Evolutionary conservation across 2,888 invertebrate species (phyloP).

Genomic region (Scelioninae gen. 2): DNA sequence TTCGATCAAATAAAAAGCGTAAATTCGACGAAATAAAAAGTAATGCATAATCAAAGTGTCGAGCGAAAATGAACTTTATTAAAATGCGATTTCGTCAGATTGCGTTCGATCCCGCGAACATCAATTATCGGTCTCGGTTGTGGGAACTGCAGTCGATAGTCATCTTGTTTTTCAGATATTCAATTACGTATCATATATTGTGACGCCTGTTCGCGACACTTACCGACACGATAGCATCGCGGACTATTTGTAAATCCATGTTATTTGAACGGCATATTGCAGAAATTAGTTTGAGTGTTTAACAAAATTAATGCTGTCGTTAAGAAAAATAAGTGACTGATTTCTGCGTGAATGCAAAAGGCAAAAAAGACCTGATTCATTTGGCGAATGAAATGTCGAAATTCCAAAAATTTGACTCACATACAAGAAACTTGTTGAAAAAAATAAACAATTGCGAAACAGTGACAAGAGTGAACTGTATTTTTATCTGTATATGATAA

Average conservation of each 20-base stretch:
- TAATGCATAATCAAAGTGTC: conserved; percentile 40
- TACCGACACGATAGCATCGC: conserved; percentile 35
- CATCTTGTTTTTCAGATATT: conserved; percentile 49
- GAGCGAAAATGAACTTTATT: conserved; percentile 41
- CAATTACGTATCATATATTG: conserved; percentile 42
- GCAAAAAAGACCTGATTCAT: conserved; percentile 4
- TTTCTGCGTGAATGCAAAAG: conserved; percentile 12
- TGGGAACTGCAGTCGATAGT: conserved; percentile 39
- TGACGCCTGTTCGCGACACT: conserved; percentile 34
- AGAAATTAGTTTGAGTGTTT: conserved; percentile 4
- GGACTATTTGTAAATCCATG: conserved; percentile 35
- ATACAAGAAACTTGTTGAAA: no score
- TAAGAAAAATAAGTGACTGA: conserved; percentile 12
- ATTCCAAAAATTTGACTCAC: no score
- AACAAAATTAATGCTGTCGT: conserved; percentile 28
- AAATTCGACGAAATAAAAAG: no score
- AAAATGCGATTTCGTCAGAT: conserved; percentile 43
- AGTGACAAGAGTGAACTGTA: no score
- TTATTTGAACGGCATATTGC: conserved; percentile 4
- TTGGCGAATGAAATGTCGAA: no score
- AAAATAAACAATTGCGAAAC: no score
- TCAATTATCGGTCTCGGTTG: conserved; percentile 31
- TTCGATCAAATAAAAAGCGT: conserved; percentile 27
- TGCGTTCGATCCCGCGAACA: conserved; percentile 17
- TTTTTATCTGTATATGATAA: no score